A percentile compares a stretch with the other conserved stretches of the same genome.
Evolutionary conservation across 2,797 vertebrate species (phyloP).

Genomic region (Dipus sagitta): DNA sequence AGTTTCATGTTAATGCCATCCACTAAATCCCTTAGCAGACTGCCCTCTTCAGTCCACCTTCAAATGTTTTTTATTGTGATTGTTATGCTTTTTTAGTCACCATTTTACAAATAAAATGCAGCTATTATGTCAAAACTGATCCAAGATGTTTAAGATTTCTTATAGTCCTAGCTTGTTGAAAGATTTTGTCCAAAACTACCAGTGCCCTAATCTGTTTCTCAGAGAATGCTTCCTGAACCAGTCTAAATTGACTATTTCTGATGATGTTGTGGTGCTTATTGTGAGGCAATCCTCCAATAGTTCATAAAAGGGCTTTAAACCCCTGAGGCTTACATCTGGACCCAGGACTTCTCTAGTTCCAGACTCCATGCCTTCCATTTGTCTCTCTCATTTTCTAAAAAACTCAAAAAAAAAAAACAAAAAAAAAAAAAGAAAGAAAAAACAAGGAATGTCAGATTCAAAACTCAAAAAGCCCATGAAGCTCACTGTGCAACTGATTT

Average conservation of each 20-base stretch:
- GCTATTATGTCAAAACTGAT: conserved; percentile 32
- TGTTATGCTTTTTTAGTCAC: not conserved
- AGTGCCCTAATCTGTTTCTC: not conserved
- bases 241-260: not conserved
- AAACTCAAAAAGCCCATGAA: too few species aligned
- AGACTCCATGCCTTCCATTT: not conserved
- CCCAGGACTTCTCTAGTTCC: not conserved
- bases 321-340: not conserved
- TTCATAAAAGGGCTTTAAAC: not conserved
- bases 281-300: not conserved
- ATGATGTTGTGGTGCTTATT: not conserved
- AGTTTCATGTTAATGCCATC: conserved; percentile 32
- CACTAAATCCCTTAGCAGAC: conserved; percentile 36
- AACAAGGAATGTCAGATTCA: too few species aligned
- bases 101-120: conserved; percentile 7
- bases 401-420: too few species aligned
- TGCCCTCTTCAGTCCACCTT: not conserved
- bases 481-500: not conserved
- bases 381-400: not conserved
- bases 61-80: not conserved
- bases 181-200: not conserved
- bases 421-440: too few species aligned
- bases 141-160: not conserved
- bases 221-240: not conserved
- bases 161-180: not conserved